Base-by-base conservation (phyloP, 2,797 vertebrate genomes). In the Rhinophrynus dorsalis region DNA sequence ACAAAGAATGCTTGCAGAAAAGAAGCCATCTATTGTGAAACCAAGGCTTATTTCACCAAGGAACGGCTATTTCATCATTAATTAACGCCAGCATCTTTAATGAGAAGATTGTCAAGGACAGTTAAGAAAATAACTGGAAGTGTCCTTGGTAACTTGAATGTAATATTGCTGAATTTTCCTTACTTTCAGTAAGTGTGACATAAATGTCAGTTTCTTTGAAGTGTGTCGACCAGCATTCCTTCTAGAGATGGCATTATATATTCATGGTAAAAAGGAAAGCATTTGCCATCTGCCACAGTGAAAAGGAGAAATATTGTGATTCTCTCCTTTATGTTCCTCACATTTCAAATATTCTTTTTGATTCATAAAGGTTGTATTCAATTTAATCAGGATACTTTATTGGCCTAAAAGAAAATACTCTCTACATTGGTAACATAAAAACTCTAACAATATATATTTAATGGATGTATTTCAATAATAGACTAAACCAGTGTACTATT, bases 111-210 rank as follows among this genome's bases (percentile, higher is more conserved):
- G 84, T 83, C 85, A 85, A 88, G 85, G 89, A 88, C 87, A 89
- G 89, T 89, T 89, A 89, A 86, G 76, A 80, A 84, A 80, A 89
- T 90, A 80, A 87, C 86, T 89, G 84, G 76, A 86, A 88, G 86
- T 84, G 88, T 90, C 88, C 90, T 90, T 90, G 89, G 87, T 75
- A 90, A 91, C 90, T 85, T 81, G 85, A 89, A 89, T 80, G 82
- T 68, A 64, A 63, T 42, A 76, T 50, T 66, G 61, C 68, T 76
- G 74, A 85, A 86, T 88, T 89, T 85, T 81, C 75, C 78, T 89
- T 85, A 83, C 80, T 90, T 89, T 81, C 75, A 77, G 80, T 84
- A 87, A 90, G 83, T 88, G 86, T 84, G 67, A 44, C 83, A 83
- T 84, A 88, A 85, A 89, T 85, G 86, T 89, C 82, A 85, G 77